Evolutionary conservation across 2,888 invertebrate genomes (phyloP).

Genomic region (Thera obeliscata): DNA sequence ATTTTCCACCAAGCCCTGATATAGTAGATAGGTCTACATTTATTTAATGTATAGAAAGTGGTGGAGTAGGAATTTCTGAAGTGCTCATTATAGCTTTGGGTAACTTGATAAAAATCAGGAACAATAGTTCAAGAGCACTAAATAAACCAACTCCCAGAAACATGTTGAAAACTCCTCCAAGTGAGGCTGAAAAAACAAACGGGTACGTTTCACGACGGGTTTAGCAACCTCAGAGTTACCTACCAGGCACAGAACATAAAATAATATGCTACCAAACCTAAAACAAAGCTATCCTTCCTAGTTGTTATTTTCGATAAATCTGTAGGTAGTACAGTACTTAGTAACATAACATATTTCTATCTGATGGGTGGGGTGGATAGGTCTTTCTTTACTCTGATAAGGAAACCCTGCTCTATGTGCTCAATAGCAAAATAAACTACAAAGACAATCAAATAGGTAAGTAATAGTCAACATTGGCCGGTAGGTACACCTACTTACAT

Average conservation of each 20-base stretch:
- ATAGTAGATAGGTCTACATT: too few species aligned
- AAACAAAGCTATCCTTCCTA: too few species aligned
- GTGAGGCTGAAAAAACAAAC: constrained; percentile 59
- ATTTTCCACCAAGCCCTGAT: too few species aligned
- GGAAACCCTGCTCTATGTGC: too few species aligned
- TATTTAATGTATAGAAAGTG: constrained; percentile 15
- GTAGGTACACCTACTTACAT: constrained; percentile 56
- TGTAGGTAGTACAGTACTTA: too few species aligned
- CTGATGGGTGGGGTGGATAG: too few species aligned
- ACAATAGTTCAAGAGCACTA: constrained; percentile 70
- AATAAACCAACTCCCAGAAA: constrained; percentile 76
- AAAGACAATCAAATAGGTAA: neutral
- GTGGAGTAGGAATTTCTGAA: constrained; percentile 36
- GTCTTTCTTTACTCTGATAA: too few species aligned
- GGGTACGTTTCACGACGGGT: neutral
- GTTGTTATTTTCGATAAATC: too few species aligned
- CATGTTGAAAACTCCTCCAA: constrained; percentile 80
- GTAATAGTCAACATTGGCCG: neutral
- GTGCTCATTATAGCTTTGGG: constrained; percentile 48
- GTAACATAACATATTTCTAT: too few species aligned
- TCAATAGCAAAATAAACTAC: too few species aligned
- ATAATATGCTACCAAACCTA: too few species aligned
- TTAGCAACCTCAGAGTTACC: neutral
- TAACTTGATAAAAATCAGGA: constrained; percentile 53
- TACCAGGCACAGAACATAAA: neutral